Percentiles rank a stretch among this genome's conserved stretches.
Conservation (phyloP, 1,140 invertebrate genomes). For the Probaryconus sp. region DNA sequence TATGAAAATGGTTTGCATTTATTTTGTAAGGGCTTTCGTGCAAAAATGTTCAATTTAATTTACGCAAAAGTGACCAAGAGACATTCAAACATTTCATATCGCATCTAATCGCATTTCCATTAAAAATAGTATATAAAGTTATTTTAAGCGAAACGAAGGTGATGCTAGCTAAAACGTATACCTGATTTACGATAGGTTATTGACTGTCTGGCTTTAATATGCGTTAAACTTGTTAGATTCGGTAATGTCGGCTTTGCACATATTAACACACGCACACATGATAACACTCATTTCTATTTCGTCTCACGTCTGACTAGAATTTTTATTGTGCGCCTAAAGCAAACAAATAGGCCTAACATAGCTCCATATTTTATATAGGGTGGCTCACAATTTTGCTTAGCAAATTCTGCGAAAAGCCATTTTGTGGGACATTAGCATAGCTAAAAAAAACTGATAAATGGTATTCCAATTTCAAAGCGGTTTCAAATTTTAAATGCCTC, state of each 20-base stretch:
- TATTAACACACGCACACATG: conserved; percentile 21
- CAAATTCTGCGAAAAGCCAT: no score
- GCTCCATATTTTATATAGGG: conserved; percentile 44
- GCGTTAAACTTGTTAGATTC: conserved; percentile 64
- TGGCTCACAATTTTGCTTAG: conserved; percentile 22
- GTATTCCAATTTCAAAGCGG: no score
- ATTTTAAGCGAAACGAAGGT: conserved; percentile 44
- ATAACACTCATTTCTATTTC: conserved; percentile 59
- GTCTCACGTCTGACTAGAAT: conserved; percentile 58
- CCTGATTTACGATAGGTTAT: conserved; percentile 63
- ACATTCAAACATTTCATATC: no score
- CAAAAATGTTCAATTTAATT: no score
- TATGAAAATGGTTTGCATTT: no score
- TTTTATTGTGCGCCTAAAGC: conserved; percentile 51
- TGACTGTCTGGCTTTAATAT: conserved; percentile 65
- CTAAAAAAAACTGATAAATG: no score
- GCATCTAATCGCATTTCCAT: no score
- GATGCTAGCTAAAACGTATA: conserved; percentile 67
- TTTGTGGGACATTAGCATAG: no score
- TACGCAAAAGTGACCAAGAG: no score
- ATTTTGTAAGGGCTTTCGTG: no score
- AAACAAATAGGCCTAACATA: conserved; percentile 41
- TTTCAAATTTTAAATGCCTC: no score
- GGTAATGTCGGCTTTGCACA: conserved; percentile 50
- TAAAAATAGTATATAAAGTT: conserved; percentile 41